Evolutionary conservation across 2,113 vertebrate species (phyloP), one percentile per base, ranked within the genome.

Genomic region (Ammospiza caudacuta): DNA sequence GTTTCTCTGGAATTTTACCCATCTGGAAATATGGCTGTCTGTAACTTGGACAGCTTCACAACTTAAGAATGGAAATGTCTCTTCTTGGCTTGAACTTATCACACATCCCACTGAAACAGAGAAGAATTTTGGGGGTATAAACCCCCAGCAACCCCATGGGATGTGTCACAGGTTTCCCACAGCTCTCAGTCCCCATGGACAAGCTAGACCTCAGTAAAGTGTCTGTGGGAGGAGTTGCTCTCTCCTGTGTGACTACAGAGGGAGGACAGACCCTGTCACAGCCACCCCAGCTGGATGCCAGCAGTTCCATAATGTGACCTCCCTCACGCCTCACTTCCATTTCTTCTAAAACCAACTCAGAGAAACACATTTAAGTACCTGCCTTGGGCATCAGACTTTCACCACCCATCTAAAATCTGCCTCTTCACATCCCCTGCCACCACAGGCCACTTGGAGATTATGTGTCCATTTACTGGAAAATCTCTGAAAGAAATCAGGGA

Each of bases 1-100:
- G 0, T 75, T 84, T 54, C 88, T 84, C 85, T 87, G 91, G 93
- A 95, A 95, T 89, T 83, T 81, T 57, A 93, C 64, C 92, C 83
- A 93, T 91, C 90, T 95, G 89, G 92, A 96, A 93, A 54, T 28
- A 87, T 0, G 43, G 55, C 78, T 85, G 63, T 15, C 84, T 75
- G 62, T 35, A 90, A 83, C 57, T 66, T 54, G 9, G 2, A 68
- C 75, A 66, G 52, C 61, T 87, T 75, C 76, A 63, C 0, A 1
- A 35, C 28, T 62, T n/a, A 47, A 68, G 78, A 75, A 46, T 91
- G 79, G 90, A 92, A 94, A 86, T 83, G 55, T 41, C 55, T 75
- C 63, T 41, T 57, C 82, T 86, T 86, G 67, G 62, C 75, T 95
- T 6, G 1, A 76, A 43, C 39, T 58, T 51, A 22, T n/a, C 63